These are phyloP conservation scores for Bombus polaris DNA, from an alignment of 1,140 invertebrate genomes.

Conservation along the genomic window DNA sequence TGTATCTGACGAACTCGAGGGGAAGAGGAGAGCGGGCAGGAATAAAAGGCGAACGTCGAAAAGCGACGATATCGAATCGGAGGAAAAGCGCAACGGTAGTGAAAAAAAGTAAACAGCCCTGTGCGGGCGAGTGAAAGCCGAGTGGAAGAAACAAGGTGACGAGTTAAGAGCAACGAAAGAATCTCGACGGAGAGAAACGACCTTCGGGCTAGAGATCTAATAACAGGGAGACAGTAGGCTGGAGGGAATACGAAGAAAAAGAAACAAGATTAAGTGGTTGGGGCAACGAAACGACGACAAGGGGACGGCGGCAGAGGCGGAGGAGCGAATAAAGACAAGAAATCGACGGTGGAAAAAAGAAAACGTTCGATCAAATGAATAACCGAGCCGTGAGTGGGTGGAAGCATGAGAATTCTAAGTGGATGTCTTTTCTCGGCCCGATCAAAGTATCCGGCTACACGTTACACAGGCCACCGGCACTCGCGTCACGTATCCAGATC, in stretches of 20 bases:
- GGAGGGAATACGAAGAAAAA: conserved; percentile 15
- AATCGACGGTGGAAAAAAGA: neutral
- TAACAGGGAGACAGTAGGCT: neutral
- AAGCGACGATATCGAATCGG: neutral
- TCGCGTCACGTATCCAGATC: conserved; percentile 55
- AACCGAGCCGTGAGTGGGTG: conserved; percentile 36
- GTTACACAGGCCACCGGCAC: conserved; percentile 45
- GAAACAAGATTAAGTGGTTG: conserved; percentile 29
- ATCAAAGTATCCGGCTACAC: conserved; percentile 42
- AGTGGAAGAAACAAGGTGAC: neutral
- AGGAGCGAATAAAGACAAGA: neutral
- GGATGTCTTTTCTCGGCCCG: conserved; percentile 23
- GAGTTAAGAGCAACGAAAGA: neutral
- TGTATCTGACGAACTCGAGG: neutral
- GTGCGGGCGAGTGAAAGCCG: too few species aligned
- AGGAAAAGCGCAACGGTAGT: neutral
- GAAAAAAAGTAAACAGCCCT: neutral
- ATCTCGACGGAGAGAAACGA: neutral
- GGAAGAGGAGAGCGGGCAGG: too few species aligned
- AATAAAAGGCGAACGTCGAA: neutral
- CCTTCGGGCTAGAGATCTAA: conserved; percentile 12
- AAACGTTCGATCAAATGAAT: conserved; percentile 17
- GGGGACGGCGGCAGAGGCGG: too few species aligned
- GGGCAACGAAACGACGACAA: neutral
- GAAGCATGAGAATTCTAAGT: conserved; percentile 62